These are phyloP conservation scores for Synanthedon formicaeformis DNA, from an alignment of 2,888 invertebrate genomes.

Conservation along the genomic window DNA sequence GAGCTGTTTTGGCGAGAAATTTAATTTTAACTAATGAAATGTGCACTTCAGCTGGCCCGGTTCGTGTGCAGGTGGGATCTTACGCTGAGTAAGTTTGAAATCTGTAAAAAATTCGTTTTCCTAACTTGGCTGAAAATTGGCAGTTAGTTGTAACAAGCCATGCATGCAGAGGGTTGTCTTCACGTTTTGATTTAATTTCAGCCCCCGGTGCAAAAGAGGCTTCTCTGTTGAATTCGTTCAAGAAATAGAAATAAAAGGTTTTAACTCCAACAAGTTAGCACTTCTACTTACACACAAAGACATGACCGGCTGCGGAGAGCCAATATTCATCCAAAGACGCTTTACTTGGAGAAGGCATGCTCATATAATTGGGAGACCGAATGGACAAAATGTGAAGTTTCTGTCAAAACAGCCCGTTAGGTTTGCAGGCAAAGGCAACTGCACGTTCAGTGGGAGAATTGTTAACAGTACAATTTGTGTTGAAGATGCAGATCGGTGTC, in stretches of 20 bases:
- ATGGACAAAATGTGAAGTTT: neutral
- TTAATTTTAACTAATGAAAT: neutral
- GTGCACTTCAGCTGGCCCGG: conserved; percentile 1
- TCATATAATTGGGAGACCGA: conserved; percentile 1
- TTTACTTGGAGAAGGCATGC: neutral
- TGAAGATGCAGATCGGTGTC: neutral
- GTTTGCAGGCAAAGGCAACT: neutral
- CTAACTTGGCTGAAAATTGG: too few species aligned
- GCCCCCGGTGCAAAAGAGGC: conserved; percentile 1
- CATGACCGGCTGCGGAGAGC: neutral
- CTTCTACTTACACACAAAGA: neutral
- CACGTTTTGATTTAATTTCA: neutral
- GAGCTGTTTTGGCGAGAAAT: neutral
- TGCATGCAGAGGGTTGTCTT: neutral
- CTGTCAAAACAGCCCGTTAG: neutral
- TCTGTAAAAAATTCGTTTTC: neutral
- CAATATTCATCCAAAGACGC: neutral
- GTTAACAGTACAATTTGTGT: conserved; percentile 1
- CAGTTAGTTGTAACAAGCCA: too few species aligned
- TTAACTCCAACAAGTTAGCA: neutral
- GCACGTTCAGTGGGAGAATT: neutral
- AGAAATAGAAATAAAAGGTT: neutral
- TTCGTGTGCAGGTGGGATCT: conserved; percentile 2
- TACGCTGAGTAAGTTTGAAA: conserved; percentile 1
- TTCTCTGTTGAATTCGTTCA: conserved; percentile 1